Evolutionary conservation across 2,888 invertebrate species (phyloP).

Genomic region (Clusia tigrina): DNA sequence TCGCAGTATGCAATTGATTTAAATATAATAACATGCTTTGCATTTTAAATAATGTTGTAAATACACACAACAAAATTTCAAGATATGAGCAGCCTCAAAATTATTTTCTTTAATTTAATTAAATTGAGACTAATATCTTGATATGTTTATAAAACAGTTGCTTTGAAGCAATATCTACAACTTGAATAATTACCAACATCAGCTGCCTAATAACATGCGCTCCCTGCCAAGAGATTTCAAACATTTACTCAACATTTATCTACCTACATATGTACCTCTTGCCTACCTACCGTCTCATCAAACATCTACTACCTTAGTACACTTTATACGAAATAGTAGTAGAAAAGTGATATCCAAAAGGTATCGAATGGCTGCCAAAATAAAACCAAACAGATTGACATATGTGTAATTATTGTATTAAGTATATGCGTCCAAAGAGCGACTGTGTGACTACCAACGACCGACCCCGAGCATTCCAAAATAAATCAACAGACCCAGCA

Average conservation of each 20-base stretch:
- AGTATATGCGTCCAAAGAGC: slow-evolving; percentile 59
- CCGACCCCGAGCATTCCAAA: slow-evolving; percentile 53
- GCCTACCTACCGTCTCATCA: slow-evolving; percentile 2
- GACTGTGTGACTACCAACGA: slow-evolving; percentile 58
- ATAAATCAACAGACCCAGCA: slow-evolving; percentile 53
- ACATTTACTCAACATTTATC: neutral
- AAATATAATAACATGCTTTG: no score
- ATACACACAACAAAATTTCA: no score
- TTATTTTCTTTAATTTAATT: no score
- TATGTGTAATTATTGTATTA: slow-evolving; percentile 61
- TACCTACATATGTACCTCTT: slow-evolving; percentile 37
- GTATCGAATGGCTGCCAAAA: no score
- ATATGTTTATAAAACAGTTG: no score
- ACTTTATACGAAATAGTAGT: slow-evolving; percentile 36
- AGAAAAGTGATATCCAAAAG: no score
- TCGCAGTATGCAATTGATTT: no score
- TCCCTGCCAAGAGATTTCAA: neutral
- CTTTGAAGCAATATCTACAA: no score
- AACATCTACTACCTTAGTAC: slow-evolving; percentile 36
- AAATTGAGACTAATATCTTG: no score
- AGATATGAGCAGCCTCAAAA: no score
- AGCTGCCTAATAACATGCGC: neutral
- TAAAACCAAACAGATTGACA: slow-evolving; percentile 59
- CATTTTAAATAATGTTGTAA: no score
- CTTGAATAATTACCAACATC: neutral